Evolutionary conservation across 2,113 vertebrate genomes (phyloP), one percentile per base, ranked within the genome.

Genomic region (Toxotes chatareus): DNA sequence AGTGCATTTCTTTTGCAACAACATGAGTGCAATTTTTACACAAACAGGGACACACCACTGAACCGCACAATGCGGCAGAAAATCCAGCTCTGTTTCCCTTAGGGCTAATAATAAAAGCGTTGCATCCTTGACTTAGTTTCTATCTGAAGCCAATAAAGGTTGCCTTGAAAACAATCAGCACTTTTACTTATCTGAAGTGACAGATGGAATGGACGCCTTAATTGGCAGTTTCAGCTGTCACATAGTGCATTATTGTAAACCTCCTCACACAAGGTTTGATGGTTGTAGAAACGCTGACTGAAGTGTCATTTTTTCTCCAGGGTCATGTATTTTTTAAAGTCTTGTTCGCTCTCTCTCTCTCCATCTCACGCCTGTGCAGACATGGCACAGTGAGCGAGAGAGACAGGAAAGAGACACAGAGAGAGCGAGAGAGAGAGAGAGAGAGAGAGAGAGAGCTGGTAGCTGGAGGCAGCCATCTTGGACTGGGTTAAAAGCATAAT

Each of bases 391-490:
- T n/a, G 61, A 80, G 44, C 0, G 61, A 82, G 73, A 76, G 63
- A 63, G 19, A 61, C 3, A 17, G 27, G 46, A 55, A 57, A 27
- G 27, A 27, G 27, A 27, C 27, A 27, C 1, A 27, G 27, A 27
- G 27, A 27, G 27, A 27, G 27, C 1, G 27, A 27, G 27, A 27
- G 27, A 27, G 27, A 27, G 27, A 27, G 27, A 27, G 27, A 27
- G 27, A 27, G 27, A 27, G 27, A 65, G 31, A 57, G 75, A 19
- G 63, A 16, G 71, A 73, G 71, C 57, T 78, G 49, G 64, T 77
- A 88, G 87, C 67, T 84, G 60, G 53, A 86, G 73, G 84, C 74
- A 85, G 85, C 91, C 90, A 92, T 92, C 82, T 93, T 93, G 91
- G 89, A 90, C 77, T 76, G 69, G 87, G 84, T 87, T 88, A 86